Base-by-base conservation (phyloP, 1,140 invertebrate species). In the Nixonia krombeini region DNA sequence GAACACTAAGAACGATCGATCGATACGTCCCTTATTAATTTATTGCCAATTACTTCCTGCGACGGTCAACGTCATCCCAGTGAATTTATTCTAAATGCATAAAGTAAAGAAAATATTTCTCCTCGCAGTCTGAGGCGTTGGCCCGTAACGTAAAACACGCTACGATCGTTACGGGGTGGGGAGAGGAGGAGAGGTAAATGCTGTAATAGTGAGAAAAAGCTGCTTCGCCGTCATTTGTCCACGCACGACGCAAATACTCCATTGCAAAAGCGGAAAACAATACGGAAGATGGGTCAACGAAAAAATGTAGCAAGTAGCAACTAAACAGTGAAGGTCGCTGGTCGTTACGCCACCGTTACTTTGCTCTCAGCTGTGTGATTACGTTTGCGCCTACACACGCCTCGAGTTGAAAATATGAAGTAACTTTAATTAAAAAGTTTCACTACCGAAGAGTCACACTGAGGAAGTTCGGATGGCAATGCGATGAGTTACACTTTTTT, bases 281-380 rank as follows among this genome's bases (percentile, higher is more conserved):
- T 10, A 52, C 13, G 45, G 17, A 38, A 38, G 13, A 25, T 16
- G 35, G 49, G 16, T 1, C 44, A 59, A 41, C 40, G 26, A 29
- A 59, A n/a, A 62, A 49, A 55, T 44, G 13, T 49, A 62, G 50
- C 50, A 41, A 61, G 53, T 29, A 61, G 41, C 49, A 52, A n/a
- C 41, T 61, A 46, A 46, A 52, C 23, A 21, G 21, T 21, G 21
- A 21, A 6, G 21, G 6, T 21, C 21, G 21, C 21, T n/a, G n/a
- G n/a, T n/a, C n/a, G n/a, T n/a, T n/a, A n/a, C n/a, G n/a, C n/a
- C n/a, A n/a, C n/a, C n/a, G n/a, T n/a, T n/a, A n/a, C n/a, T n/a
- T n/a, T n/a, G n/a, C n/a, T n/a, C n/a, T n/a, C n/a, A n/a, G n/a
- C n/a, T n/a, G n/a, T n/a, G n/a, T n/a, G n/a, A n/a, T n/a, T n/a